A percentile compares a stretch with the other conserved stretches of the same genome.
These are phyloP conservation scores for Oryctes rhinoceros DNA, from an alignment of 1,140 invertebrate species.

Conservation along the genomic window DNA sequence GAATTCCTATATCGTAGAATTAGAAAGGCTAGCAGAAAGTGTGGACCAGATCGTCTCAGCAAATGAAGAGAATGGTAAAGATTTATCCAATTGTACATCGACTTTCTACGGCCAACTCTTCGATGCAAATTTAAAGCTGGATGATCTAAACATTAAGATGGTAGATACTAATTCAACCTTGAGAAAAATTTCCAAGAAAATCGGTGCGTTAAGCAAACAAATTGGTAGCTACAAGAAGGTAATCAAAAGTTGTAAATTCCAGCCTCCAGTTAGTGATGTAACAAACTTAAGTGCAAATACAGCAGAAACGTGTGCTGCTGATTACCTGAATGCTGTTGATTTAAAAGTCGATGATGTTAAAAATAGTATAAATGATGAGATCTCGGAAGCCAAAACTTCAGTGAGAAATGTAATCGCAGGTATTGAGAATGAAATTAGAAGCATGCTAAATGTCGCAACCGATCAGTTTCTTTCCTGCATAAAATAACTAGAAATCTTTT, in stretches of 20 bases:
- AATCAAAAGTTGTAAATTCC: neutral
- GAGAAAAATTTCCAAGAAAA: neutral
- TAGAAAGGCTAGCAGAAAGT: neutral
- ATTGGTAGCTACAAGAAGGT: slow-evolving; percentile 13
- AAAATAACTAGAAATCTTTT: too few species aligned
- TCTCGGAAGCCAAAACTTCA: neutral
- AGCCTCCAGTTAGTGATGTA: neutral
- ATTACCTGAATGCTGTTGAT: neutral
- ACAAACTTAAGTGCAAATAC: neutral
- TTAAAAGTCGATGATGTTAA: neutral
- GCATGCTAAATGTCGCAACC: neutral
- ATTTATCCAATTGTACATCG: neutral
- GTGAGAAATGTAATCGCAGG: neutral
- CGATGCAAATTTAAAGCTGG: neutral
- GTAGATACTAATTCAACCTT: neutral
- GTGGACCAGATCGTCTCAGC: neutral
- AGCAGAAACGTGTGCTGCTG: neutral
- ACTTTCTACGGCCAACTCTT: neutral
- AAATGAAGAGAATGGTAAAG: neutral
- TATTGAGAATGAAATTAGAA: neutral
- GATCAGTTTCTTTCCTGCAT: neutral
- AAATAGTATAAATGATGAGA: neutral
- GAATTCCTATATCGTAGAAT: neutral
- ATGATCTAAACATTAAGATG: neutral
- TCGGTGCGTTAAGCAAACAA: neutral